Evolutionary conservation across 2,113 vertebrate genomes (phyloP), one percentile per base, ranked within the genome.

Genomic region (Nibea albiflora): DNA sequence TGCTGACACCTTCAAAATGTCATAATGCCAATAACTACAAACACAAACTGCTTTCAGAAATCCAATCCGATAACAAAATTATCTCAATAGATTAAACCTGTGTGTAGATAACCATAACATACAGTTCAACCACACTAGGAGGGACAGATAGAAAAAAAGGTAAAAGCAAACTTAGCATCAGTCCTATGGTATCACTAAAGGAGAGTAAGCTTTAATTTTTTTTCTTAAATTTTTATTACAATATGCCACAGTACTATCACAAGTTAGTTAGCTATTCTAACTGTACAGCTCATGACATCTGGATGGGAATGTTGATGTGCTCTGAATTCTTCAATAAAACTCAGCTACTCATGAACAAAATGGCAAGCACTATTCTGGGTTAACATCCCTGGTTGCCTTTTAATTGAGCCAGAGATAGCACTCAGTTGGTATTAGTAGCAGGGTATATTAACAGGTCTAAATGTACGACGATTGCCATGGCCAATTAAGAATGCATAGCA

Each of bases 331-430:
- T n/a, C 50, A 53, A 14, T 53, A 4, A 53, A 53, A 53, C 50
- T n/a, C 19, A 52, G 49, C 49, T 19, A 50, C 19, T 52, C 17
- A 50, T 50, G 17, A 50, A 31, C 15, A 62, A 63, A 73, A 6
- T 31, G 24, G 20, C 11, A 47, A 31, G 5, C 46, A 8, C 8
- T 46, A 44, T 44, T 54, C 28, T 47, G 44, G 44, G 4, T 61
- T 28, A 35, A 67, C n/a, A 46, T 61, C 35, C 20, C 39, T 47
- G 46, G 19, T 35, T 67, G 62, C 24, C 10, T 60, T 77, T 53
- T n/a, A 66, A 78, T 31, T 24, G 58, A 70, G 17, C 11, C 31
- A 49, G 28, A 47, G 39, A 57, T 35, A 65, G 54, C 47, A 22
- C 20, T 53, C 10, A 28, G 19, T 42, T 19, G 3, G 19, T 5